Conservation (phyloP, 2,888 invertebrate species). For the Nasonia oneida region DNA sequence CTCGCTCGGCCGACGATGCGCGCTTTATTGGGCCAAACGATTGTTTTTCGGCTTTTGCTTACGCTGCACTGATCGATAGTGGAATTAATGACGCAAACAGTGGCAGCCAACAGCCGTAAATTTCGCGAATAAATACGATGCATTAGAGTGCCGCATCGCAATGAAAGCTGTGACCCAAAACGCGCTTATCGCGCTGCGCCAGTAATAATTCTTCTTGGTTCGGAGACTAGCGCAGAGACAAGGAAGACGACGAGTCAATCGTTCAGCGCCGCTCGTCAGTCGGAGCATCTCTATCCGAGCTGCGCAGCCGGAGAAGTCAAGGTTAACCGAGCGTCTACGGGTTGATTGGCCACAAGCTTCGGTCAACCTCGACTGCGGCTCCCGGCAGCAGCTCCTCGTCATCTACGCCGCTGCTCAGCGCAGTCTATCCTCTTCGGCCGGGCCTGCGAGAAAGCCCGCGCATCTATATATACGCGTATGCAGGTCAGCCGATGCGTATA, state of each 20-base stretch:
- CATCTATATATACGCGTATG: not conserved
- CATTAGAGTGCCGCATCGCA: slow-evolving; percentile 10
- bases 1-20: slow-evolving; percentile 32
- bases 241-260: too few species aligned
- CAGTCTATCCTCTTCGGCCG: slow-evolving; percentile 17
- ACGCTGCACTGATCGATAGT: not conserved
- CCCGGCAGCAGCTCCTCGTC: not conserved
- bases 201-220: not conserved
- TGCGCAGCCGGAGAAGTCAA: slow-evolving; percentile 48
- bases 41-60: slow-evolving; percentile 34
- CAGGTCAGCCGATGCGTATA: not conserved
- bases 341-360: slow-evolving; percentile 59
- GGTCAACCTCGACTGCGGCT: slow-evolving; percentile 59
- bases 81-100: slow-evolving; percentile 22
- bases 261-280: too few species aligned
- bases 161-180: slow-evolving; percentile 27
- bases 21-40: slow-evolving; percentile 16
- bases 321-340: slow-evolving; percentile 64
- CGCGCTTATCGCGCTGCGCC: not conserved
- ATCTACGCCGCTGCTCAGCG: not conserved
- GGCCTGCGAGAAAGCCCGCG: not conserved
- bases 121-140: slow-evolving; percentile 21
- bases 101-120: slow-evolving; percentile 41
- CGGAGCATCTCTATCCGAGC: too few species aligned
- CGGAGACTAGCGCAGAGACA: too few species aligned